Percentiles rank a stretch among this genome's conserved stretches.
Conservation (phyloP, 2,888 invertebrate genomes). For the Scotopteryx bipunctaria region DNA sequence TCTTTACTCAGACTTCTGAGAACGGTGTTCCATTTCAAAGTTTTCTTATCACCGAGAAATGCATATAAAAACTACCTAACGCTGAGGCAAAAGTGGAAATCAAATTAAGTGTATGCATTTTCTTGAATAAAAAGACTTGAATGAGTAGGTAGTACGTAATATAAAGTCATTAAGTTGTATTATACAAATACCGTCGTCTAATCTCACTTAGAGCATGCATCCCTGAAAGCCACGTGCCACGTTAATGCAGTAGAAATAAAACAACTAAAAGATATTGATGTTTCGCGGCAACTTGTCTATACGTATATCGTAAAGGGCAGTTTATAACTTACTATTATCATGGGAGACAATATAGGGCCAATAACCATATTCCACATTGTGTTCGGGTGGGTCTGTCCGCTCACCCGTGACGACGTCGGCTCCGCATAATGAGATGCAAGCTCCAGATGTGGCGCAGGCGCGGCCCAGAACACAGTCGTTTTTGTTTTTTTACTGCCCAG, state of each 20-base stretch:
- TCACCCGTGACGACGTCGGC: slow-evolving; percentile 74
- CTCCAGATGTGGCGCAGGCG: slow-evolving; percentile 80
- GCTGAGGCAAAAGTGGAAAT: slow-evolving; percentile 19
- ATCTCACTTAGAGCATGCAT: slow-evolving; percentile 29
- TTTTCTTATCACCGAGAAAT: slow-evolving; percentile 28
- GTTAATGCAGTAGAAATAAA: not conserved
- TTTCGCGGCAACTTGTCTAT: not conserved
- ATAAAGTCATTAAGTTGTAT: slow-evolving; percentile 14
- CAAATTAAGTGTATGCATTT: slow-evolving; percentile 9
- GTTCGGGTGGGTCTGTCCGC: slow-evolving; percentile 54
- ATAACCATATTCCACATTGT: slow-evolving; percentile 54
- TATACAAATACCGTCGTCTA: slow-evolving; percentile 5
- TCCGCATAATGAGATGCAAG: slow-evolving; percentile 78
- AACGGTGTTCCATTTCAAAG: slow-evolving; percentile 25
- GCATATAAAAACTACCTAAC: slow-evolving; percentile 22
- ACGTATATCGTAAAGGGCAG: slow-evolving; percentile 1
- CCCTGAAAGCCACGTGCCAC: not conserved
- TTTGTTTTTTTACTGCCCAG: slow-evolving; percentile 62
- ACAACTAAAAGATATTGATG: not conserved
- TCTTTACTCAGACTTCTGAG: slow-evolving; percentile 25
- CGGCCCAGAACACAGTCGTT: slow-evolving; percentile 64
- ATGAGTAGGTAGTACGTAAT: slow-evolving; percentile 8
- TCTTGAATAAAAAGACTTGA: slow-evolving; percentile 12
- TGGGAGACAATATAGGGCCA: slow-evolving; percentile 47
- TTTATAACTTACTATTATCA: slow-evolving; percentile 39